Base-by-base conservation (phyloP, 2,797 vertebrate genomes). In the Astyanax mexicanus region DNA sequence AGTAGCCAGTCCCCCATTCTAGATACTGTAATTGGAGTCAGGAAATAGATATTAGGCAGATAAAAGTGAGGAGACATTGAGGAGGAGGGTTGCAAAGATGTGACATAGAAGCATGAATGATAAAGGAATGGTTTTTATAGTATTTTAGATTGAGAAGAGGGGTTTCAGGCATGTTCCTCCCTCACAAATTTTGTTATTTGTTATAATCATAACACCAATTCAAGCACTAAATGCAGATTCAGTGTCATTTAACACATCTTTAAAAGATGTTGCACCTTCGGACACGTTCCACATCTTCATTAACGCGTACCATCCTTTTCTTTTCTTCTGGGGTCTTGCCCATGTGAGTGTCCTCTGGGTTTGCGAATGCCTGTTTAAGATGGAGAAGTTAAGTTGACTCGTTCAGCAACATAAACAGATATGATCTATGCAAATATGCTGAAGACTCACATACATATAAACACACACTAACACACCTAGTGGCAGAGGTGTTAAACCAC, bases 241-340 rank as follows among this genome's bases (percentile, higher is more conserved):
- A 29, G 17, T 10, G 32, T n/a, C 25, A 62, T 27, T 9, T 3
- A 15, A 42, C 12, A 32, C 9, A 7, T 23, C 9, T 19, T 23
- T 13, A 21, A 23, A 4, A 11, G n/a, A 21, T 42, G 17, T 23
- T 3, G 1, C 90, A 96, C 96, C 97, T 96, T 71, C 93, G 90
- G 0, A 90, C 90, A 9, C 97, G 93, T 77, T 98, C 97, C 0
- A 98, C 96, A 3, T 92, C 91, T 0, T 90, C 64, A 78, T 97
- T 88, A 3, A 66, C 84, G 40, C 81, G 88, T 57, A 97, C 19
- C 38, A 75, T 84, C 73, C 86, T 92, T 68, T 96, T 98, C 85
- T 89, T 96, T 4, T 90, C 88, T 25, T 79, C 92, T 15, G 87
- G 84, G 0, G 87, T 85, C 83, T 92, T 95, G 42, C 66, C 72